Conservation (phyloP, 2,797 vertebrate genomes). For the Natrix natrix region DNA sequence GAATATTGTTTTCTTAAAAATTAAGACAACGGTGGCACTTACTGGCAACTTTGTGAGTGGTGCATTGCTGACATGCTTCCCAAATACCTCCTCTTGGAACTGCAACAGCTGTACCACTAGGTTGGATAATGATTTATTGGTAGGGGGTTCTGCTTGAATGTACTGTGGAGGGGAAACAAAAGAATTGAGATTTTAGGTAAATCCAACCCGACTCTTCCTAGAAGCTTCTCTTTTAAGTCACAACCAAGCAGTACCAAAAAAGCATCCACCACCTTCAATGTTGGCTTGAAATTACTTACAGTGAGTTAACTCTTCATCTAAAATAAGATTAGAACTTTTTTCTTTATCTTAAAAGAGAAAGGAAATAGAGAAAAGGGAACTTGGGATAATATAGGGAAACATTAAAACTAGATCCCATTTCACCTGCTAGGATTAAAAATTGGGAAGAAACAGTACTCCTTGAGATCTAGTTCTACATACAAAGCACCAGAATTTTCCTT, state of each 20-base stretch:
- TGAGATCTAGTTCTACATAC: background rate
- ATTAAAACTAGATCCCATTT: background rate
- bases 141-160: slow-evolving; percentile 96
- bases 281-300: background rate
- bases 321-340: background rate
- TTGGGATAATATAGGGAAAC: background rate
- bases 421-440: background rate
- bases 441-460: background rate
- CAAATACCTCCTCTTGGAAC: slow-evolving; percentile 98
- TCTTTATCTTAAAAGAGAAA: background rate
- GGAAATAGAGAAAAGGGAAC: background rate
- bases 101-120: slow-evolving; percentile 96
- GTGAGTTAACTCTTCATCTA: background rate
- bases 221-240: background rate
- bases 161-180: slow-evolving; percentile 75
- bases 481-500: background rate
- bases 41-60: slow-evolving; percentile 95
- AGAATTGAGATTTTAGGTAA: slow-evolving; percentile 7
- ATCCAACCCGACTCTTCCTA: background rate
- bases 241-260: background rate
- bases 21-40: slow-evolving; percentile 40
- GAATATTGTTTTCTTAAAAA: background rate
- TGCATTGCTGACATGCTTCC: slow-evolving; percentile 96
- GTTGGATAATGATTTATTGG: slow-evolving; percentile 97
- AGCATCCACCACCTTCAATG: background rate